phyloP scores from a whole-genome alignment of 2,113 vertebrate genomes.

The Thalassarche chlororhynchos region DNA sequence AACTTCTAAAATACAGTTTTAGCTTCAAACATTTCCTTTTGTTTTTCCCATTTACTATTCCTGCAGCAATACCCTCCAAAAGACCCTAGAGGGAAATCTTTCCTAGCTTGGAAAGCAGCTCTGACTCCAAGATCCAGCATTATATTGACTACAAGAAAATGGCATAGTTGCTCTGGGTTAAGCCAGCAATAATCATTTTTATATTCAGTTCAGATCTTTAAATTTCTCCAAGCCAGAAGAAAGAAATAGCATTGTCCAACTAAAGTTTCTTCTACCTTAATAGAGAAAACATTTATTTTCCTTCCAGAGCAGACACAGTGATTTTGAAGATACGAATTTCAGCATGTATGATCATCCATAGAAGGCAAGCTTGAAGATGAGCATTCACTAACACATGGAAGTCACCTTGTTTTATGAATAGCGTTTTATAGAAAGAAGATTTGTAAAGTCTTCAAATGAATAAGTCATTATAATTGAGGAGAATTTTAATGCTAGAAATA shows the following conservation, averaged over 20 bases:
- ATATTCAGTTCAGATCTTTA: neutral
- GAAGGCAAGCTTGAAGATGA: neutral
- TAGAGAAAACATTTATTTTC: neutral
- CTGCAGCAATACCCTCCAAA: neutral
- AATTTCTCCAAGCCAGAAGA: neutral
- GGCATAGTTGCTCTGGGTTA: neutral
- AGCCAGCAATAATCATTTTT: neutral
- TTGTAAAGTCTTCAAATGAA: neutral
- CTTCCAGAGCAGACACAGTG: neutral
- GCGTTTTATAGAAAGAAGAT: neutral
- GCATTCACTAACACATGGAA: rapidly evolving
- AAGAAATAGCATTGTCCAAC: neutral
- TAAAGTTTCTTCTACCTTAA: neutral
- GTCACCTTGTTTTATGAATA: neutral
- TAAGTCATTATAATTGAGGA: neutral
- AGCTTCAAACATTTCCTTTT: neutral
- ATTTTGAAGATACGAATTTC: neutral
- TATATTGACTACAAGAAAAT: neutral
- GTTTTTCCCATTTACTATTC: neutral
- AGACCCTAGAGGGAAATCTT: conserved; percentile 35
- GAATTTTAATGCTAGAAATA: neutral
- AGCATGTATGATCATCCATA: neutral
- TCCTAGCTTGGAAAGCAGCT: neutral
- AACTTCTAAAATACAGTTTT: neutral
- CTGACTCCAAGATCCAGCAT: neutral